These are phyloP conservation scores for Drosophila tristis DNA, from an alignment of 1,140 invertebrate genomes.

Conservation along the genomic window DNA sequence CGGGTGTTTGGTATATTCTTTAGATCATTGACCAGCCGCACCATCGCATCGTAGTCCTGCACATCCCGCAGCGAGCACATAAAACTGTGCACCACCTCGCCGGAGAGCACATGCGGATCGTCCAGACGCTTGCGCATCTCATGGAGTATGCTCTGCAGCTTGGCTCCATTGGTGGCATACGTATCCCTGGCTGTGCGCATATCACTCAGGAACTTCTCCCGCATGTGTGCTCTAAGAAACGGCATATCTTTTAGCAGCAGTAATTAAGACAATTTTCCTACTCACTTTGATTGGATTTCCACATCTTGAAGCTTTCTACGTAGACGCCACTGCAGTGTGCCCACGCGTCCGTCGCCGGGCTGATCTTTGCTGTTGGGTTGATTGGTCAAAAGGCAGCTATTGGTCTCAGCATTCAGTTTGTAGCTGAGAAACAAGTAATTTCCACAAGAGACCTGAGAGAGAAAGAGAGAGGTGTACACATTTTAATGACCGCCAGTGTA, in stretches of 20 bases:
- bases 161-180: constrained; percentile 89
- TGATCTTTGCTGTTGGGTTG: constrained; percentile 87
- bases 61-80: constrained; percentile 96
- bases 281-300: constrained; percentile 95
- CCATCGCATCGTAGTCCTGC: constrained; percentile 99
- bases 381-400: constrained; percentile 89
- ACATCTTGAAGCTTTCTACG: constrained; percentile 96
- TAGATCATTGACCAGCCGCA: constrained; percentile 97
- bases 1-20: constrained; percentile 96
- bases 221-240: constrained; percentile 94
- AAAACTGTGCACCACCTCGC: constrained; percentile 97
- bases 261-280: not conserved
- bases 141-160: constrained; percentile 93
- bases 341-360: constrained; percentile 87
- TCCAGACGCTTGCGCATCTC: constrained; percentile 97
- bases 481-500: constrained; percentile 19
- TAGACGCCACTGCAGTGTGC: constrained; percentile 88
- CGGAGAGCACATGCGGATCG: constrained; percentile 97
- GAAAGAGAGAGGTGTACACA: constrained; percentile 39
- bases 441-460: constrained; percentile 92
- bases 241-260: too few species aligned
- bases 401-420: constrained; percentile 88
- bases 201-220: constrained; percentile 98
- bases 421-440: constrained; percentile 96
- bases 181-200: constrained; percentile 96